Conservation (phyloP, 2,113 vertebrate species). For the Poeciliopsis turrubarensis region DNA sequence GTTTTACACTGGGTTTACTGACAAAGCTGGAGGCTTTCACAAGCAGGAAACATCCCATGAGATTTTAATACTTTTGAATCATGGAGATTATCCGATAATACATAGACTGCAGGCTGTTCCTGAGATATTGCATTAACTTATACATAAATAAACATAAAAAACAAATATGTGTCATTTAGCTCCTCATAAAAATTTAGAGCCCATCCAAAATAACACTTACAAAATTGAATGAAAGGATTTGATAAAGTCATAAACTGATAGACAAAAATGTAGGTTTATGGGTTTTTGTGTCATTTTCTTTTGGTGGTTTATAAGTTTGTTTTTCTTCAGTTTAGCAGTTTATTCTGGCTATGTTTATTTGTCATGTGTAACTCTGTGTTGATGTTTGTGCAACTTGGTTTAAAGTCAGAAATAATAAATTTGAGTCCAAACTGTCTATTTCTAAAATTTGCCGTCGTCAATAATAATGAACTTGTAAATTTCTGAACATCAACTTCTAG, state of each 20-base stretch:
- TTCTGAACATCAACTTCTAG: not conserved
- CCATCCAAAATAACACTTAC: not conserved
- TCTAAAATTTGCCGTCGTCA: not conserved
- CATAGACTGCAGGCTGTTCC: slow-evolving; percentile 33
- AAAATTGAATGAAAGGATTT: not conserved
- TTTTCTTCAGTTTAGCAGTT: not conserved
- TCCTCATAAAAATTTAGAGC: not conserved
- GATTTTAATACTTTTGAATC: slow-evolving; percentile 41
- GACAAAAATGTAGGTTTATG: not conserved
- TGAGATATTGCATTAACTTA: slow-evolving; percentile 31
- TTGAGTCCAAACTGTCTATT: not conserved
- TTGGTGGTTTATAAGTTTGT: too few relatives aligned
- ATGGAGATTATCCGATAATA: slow-evolving; percentile 39
- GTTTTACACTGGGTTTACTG: slow-evolving; percentile 1
- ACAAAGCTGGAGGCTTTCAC: slow-evolving; percentile 16
- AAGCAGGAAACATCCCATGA: slow-evolving; percentile 24
- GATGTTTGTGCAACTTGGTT: not conserved
- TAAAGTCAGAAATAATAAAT: not conserved
- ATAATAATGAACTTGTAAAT: not conserved
- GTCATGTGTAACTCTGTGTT: not conserved
- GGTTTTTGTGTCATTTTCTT: too few relatives aligned
- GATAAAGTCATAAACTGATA: not conserved
- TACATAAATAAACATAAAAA: slow-evolving; percentile 23
- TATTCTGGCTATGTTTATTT: not conserved
- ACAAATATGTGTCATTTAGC: not conserved